Conservation (phyloP, 2,797 vertebrate species). For the Gila robusta region DNA sequence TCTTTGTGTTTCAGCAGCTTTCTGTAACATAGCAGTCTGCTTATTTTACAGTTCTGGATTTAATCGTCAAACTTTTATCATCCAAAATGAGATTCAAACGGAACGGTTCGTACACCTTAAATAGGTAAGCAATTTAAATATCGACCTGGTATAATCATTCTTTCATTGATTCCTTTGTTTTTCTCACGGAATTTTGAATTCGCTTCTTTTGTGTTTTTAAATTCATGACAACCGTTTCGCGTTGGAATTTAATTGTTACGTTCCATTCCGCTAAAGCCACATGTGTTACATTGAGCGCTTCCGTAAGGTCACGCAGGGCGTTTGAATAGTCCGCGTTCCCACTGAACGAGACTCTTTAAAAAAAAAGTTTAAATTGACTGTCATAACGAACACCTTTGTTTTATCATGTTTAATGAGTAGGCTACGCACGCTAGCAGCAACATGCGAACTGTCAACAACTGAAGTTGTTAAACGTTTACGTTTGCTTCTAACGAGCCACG, state of each 20-base stretch:
- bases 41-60: constrained; percentile 81
- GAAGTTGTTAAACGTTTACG: background rate
- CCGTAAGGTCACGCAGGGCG: constrained; percentile 21
- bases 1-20: constrained; percentile 60
- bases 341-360: background rate
- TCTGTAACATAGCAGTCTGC: constrained; percentile 59
- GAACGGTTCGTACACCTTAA: constrained; percentile 87
- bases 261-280: constrained; percentile 19
- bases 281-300: constrained; percentile 16
- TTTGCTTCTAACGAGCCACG: background rate
- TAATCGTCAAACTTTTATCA: constrained; percentile 82
- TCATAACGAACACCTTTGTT: background rate
- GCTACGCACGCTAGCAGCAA: background rate
- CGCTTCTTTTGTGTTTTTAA: background rate
- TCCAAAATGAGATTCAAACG: constrained; percentile 85
- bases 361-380: background rate
- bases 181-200: background rate
- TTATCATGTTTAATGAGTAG: background rate
- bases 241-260: background rate
- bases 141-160: background rate
- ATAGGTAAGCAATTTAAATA: constrained; percentile 79
- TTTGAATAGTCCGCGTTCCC: background rate
- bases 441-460: no score
- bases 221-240: background rate
- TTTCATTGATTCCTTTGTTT: background rate